Conservation (phyloP, 2,113 vertebrate species). For the Austrofundulus limnaeus region DNA sequence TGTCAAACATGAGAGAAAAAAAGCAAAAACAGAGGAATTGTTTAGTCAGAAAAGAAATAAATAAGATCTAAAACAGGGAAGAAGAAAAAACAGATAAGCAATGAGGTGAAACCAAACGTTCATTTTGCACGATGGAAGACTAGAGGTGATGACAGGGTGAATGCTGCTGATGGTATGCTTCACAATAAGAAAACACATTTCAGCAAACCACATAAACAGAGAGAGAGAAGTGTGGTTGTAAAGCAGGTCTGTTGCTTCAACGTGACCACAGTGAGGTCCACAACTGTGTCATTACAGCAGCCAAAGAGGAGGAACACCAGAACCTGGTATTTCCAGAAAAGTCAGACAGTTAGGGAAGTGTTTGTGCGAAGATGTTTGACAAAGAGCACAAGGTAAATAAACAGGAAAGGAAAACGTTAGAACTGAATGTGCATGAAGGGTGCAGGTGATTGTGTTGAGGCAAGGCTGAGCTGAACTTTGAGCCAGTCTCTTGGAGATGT, state of each 20-base stretch:
- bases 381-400: slow-evolving; percentile 53
- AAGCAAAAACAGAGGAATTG: slow-evolving; percentile 20
- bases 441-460: slow-evolving; percentile 28
- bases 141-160: slow-evolving; percentile 19
- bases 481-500: slow-evolving; percentile 49
- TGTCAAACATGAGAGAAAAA: slow-evolving; percentile 36
- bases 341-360: slow-evolving; percentile 5
- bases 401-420: slow-evolving; percentile 24
- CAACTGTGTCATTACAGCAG: slow-evolving; percentile 61
- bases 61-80: slow-evolving; percentile 19
- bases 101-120: slow-evolving; percentile 25
- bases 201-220: slow-evolving; percentile 40
- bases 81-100: no score
- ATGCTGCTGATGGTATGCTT: slow-evolving; percentile 30
- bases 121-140: not conserved
- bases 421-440: slow-evolving; percentile 29
- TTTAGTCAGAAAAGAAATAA: slow-evolving; percentile 26
- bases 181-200: slow-evolving; percentile 37
- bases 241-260: slow-evolving; percentile 46
- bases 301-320: slow-evolving; percentile 33
- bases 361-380: slow-evolving; percentile 42
- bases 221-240: slow-evolving; percentile 41
- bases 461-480: slow-evolving; percentile 32
- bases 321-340: slow-evolving; percentile 21
- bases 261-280: slow-evolving; percentile 23